Percentiles rank a stretch among this genome's conserved stretches.
These are phyloP conservation scores for Scylla paramamosain DNA, from an alignment of 1,140 invertebrate genomes.

Conservation along the genomic window DNA sequence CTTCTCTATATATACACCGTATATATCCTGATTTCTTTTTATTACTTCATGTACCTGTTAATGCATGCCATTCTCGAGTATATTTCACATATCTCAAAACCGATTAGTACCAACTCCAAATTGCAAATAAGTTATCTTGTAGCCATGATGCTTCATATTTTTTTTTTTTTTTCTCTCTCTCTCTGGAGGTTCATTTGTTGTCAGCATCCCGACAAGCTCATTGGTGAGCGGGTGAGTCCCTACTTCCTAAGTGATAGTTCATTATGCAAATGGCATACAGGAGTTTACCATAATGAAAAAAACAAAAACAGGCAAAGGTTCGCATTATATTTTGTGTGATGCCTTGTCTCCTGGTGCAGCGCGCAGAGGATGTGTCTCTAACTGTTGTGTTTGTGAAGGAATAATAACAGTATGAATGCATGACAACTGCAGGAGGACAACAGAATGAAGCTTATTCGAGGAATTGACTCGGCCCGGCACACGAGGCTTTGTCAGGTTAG, in stretches of 20 bases:
- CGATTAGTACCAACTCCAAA: too few species aligned
- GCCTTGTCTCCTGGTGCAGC: neutral
- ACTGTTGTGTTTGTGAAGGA: neutral
- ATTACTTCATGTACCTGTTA: too few species aligned
- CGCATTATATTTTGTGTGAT: neutral
- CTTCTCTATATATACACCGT: too few species aligned
- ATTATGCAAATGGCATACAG: constrained; percentile 1
- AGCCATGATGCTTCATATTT: neutral
- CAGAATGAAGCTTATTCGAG: neutral
- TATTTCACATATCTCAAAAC: too few species aligned
- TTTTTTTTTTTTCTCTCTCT: too few species aligned
- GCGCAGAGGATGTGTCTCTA: neutral
- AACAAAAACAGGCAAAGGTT: neutral
- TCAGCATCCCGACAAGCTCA: neutral
- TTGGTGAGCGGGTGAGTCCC: neutral
- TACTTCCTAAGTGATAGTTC: neutral
- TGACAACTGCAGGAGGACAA: neutral
- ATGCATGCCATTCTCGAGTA: too few species aligned
- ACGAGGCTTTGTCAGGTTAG: neutral
- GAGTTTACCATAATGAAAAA: constrained; percentile 9
- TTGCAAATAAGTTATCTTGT: too few species aligned
- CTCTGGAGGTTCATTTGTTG: neutral
- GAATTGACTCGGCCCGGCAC: neutral
- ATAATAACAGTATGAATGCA: neutral
- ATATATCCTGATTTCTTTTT: too few species aligned